These are phyloP conservation scores for Lepidostoma basale DNA, from an alignment of 1,140 invertebrate species.

Conservation along the genomic window DNA sequence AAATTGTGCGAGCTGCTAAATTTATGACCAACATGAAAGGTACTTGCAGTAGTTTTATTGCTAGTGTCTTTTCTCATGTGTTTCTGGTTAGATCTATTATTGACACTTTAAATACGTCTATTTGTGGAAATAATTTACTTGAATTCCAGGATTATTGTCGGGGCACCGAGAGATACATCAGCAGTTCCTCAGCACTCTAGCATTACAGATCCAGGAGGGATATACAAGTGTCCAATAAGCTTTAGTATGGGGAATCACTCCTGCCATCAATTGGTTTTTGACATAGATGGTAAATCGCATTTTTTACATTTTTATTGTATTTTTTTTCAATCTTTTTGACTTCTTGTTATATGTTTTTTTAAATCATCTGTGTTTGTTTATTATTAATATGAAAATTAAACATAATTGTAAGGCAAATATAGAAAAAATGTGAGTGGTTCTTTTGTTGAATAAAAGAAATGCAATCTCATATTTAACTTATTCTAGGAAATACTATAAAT, in stretches of 20 bases:
- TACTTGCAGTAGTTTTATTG: too few species aligned
- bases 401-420: too few species aligned
- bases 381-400: too few species aligned
- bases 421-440: too few species aligned
- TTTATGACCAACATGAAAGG: too few species aligned
- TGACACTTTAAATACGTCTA: too few species aligned
- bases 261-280: conserved; percentile 35
- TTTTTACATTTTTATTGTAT: not conserved
- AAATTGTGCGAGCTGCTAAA: too few species aligned
- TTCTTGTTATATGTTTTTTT: not conserved
- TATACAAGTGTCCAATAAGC: conserved; percentile 34
- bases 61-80: too few species aligned
- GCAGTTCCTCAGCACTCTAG: not conserved
- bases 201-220: conserved; percentile 36
- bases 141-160: conserved; percentile 33
- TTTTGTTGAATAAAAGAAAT: too few species aligned
- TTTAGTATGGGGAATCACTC: not conserved
- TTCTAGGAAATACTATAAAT: conserved; percentile 34
- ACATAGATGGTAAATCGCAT: conserved; percentile 16
- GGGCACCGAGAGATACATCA: conserved; percentile 38
- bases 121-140: too few species aligned
- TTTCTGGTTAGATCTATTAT: too few species aligned
- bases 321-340: not conserved
- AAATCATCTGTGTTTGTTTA: not conserved
- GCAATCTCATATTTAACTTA: too few species aligned